Evolutionary conservation across 2,888 invertebrate species (phyloP).

Genomic region (Lypha dubia): DNA sequence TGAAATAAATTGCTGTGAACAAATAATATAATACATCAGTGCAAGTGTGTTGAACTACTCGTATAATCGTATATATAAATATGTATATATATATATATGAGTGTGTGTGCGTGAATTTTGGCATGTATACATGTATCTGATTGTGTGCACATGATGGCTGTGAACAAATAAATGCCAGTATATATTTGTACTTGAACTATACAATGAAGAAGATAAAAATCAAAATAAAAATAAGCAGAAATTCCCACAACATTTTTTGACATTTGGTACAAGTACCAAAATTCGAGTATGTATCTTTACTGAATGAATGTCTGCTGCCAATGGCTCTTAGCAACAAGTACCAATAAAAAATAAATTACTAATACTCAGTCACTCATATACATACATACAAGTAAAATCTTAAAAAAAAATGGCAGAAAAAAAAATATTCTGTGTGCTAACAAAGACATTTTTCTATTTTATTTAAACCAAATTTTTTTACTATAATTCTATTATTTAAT

Average conservation of each 20-base stretch:
- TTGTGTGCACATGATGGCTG: constrained; percentile 3
- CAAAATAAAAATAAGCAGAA: constrained; percentile 27
- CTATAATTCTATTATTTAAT: constrained; percentile 22
- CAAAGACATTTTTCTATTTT: constrained; percentile 25
- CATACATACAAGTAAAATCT: not conserved
- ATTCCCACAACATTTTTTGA: constrained; percentile 38
- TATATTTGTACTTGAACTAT: constrained; percentile 20
- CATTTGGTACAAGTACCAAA: constrained; percentile 31
- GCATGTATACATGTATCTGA: not conserved
- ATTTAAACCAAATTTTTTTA: not conserved
- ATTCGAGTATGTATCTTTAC: not conserved
- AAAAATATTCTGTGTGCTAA: constrained; percentile 6
- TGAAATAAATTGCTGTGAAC: constrained; percentile 69
- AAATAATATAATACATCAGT: constrained; percentile 40
- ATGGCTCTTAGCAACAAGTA: constrained; percentile 67
- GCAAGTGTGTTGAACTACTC: constrained; percentile 12
- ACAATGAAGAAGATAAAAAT: constrained; percentile 33
- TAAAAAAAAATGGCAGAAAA: not conserved
- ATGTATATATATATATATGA: too few species aligned
- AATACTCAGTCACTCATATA: constrained; percentile 25
- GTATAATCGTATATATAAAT: too few species aligned
- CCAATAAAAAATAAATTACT: constrained; percentile 54
- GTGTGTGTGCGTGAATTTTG: not conserved
- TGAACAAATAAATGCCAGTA: constrained; percentile 16
- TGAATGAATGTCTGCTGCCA: constrained; percentile 45